Evolutionary conservation across 2,888 invertebrate genomes (phyloP).

Genomic region (Ormyrus thymus): DNA sequence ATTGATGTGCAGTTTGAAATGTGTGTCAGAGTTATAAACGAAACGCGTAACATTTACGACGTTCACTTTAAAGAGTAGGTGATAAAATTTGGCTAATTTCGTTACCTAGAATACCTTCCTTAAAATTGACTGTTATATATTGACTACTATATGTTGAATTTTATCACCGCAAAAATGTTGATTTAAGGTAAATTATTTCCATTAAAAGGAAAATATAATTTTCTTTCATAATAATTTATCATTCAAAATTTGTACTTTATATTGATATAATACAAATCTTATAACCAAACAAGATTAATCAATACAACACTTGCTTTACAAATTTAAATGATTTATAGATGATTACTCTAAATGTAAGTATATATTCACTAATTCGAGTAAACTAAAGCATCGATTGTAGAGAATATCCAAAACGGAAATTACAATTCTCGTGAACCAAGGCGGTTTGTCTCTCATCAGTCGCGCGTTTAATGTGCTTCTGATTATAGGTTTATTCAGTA

Average conservation of each 20-base stretch:
- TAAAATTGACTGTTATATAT: too few species aligned
- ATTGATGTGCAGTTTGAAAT: too few species aligned
- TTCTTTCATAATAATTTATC: too few species aligned
- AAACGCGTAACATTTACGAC: too few species aligned
- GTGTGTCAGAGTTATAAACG: too few species aligned
- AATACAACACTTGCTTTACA: background rate
- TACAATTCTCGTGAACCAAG: conserved; percentile 31
- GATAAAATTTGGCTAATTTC: too few species aligned
- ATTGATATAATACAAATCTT: background rate
- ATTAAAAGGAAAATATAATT: too few species aligned
- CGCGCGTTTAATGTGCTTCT: conserved; percentile 43
- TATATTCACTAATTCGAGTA: conserved; percentile 15
- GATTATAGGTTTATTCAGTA: conserved; percentile 20
- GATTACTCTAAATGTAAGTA: background rate
- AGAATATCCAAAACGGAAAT: conserved; percentile 48
- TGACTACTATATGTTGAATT: too few species aligned
- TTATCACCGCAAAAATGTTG: too few species aligned
- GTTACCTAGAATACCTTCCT: too few species aligned
- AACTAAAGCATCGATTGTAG: conserved; percentile 38
- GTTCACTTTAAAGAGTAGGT: too few species aligned
- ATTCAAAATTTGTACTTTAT: background rate
- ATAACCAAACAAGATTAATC: background rate
- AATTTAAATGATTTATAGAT: background rate
- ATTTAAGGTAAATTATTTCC: too few species aligned
- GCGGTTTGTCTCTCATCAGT: conserved; percentile 37